Conservation (phyloP, 2,797 vertebrate genomes). For the Liasis olivaceus region DNA sequence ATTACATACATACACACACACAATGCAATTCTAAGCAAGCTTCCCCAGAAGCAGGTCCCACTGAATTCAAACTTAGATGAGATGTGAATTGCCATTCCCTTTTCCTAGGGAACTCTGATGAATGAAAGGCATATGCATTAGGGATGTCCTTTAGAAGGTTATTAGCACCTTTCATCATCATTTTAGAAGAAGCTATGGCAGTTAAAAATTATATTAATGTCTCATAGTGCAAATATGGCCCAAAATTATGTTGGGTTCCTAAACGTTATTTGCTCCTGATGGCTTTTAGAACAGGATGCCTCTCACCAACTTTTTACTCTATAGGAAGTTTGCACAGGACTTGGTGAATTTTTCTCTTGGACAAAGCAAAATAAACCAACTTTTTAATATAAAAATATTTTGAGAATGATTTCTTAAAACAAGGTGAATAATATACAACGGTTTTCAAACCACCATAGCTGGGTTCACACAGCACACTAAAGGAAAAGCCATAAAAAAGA, state of each 20-base stretch:
- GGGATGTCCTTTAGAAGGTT: not conserved
- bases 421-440: not conserved
- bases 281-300: not conserved
- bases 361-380: not conserved
- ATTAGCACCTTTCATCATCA: not conserved
- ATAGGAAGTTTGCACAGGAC: not conserved
- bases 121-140: not conserved
- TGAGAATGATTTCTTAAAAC: not conserved
- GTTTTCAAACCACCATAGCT: not conserved
- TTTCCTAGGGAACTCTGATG: not conserved
- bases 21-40: not conserved
- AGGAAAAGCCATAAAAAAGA: not conserved
- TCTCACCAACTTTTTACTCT: not conserved
- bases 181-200: not conserved
- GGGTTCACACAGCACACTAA: not conserved
- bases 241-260: not conserved
- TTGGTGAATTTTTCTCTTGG: not conserved
- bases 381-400: not conserved
- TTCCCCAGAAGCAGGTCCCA: not conserved
- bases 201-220: not conserved
- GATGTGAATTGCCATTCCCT: not conserved
- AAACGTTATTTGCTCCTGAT: not conserved
- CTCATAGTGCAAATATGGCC: not conserved
- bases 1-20: not conserved
- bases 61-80: not conserved